Evolutionary conservation across 2,797 vertebrate genomes (phyloP).

Genomic region (Babyrousa celebensis): DNA sequence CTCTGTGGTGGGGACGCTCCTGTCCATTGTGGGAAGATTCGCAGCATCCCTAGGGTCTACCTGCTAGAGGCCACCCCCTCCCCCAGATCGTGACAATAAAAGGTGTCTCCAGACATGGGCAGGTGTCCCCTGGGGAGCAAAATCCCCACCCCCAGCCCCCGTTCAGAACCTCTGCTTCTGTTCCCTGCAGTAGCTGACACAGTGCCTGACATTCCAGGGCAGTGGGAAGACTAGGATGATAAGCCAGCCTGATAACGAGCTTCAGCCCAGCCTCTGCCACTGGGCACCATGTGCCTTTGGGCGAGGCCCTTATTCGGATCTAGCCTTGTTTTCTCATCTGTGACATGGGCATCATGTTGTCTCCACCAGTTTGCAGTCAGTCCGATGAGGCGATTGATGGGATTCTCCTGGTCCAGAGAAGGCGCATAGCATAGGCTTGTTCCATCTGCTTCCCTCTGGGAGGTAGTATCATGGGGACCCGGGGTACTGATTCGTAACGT

Average conservation of each 20-base stretch:
- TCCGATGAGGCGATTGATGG: not conserved
- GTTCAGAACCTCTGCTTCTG: no score
- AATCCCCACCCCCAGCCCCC: not conserved
- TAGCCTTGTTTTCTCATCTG: not conserved
- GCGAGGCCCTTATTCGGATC: not conserved
- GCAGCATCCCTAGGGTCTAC: not conserved
- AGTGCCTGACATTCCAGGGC: not conserved
- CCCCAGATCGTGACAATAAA: not conserved
- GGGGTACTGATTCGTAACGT: fast-evolving
- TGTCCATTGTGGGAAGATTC: not conserved
- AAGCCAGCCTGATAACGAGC: not conserved
- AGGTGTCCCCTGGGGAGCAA: not conserved
- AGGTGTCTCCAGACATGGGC: not conserved
- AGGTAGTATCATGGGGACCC: not conserved
- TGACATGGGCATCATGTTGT: no score
- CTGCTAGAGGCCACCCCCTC: not conserved
- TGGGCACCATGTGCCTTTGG: no score
- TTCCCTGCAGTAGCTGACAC: not conserved
- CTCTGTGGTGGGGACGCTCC: not conserved
- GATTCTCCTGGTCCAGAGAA: not conserved
- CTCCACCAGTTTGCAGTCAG: not conserved
- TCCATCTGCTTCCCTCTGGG: not conserved
- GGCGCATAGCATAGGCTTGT: not conserved
- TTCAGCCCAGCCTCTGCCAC: no score
- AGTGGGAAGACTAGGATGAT: not conserved